phyloP scores from a whole-genome alignment of 64 coral and sea anemone genomes.

The Pocillopora damicornis region DNA sequence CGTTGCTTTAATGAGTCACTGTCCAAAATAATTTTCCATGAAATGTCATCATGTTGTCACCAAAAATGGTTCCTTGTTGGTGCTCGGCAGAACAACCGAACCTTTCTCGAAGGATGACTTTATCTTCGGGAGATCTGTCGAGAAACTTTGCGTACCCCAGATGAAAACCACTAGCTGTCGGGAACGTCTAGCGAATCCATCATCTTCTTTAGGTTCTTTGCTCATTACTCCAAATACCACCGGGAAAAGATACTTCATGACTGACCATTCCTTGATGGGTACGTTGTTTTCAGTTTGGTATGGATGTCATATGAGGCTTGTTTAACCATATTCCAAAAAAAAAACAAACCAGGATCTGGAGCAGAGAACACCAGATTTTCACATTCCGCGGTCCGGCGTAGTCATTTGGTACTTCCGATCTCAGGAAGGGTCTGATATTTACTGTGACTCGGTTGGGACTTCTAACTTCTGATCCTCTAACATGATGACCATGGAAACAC shows the following conservation, averaged over 20 bases:
- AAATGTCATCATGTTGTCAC: neutral
- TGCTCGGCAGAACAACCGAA: conserved; percentile 1
- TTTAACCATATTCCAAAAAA: neutral
- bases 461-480: neutral
- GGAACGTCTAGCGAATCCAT: neutral
- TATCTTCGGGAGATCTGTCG: conserved; percentile 9
- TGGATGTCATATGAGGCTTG: neutral
- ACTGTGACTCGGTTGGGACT: neutral
- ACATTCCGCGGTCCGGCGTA: neutral
- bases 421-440: neutral
- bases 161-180: neutral
- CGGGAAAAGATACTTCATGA: neutral
- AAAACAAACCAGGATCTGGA: neutral
- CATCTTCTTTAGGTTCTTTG: neutral
- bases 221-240: no score
- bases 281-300: neutral
- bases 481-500: neutral
- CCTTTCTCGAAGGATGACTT: neutral
- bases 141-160: neutral
- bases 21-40: neutral
- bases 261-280: neutral
- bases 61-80: neutral
- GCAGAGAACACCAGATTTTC: neutral
- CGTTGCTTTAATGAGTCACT: neutral
- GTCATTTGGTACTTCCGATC: neutral